Base-by-base conservation (phyloP, 2,888 invertebrate species). In the Philopedon plagiatum region DNA sequence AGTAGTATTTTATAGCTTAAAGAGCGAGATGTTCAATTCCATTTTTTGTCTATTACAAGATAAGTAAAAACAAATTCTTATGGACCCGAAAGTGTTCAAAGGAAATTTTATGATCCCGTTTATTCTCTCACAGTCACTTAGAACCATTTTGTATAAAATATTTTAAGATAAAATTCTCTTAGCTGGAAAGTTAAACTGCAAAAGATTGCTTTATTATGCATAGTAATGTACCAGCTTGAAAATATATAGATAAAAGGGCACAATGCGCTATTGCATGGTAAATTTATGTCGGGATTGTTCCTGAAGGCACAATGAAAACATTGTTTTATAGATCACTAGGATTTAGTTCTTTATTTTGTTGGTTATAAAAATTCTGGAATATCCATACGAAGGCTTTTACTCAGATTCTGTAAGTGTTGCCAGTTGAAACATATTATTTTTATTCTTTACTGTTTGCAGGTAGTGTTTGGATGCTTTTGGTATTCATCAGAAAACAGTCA, bases 141-240 rank as follows among this genome's bases (percentile, higher is more conserved):
- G 21, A 58, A 37, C 51, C 64, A 58, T 57, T 70, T 69, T 70
- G 51, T 58, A 49, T 70, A 58, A 70, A 64, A 64, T 70, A 70
- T 70, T 54, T 49, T 34, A 19, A 70, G 34, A 70, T 70, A 64
- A 70, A 70, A 70, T 70, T 64, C 37, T 57, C 29, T 57, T 37
- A 15, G 18, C 32, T 49, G 44, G 64, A 13, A 64, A 49, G 39
- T 19, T 62, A 54, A 68, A 46, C 57, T 64, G 37, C 58, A 56
- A 70, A 70, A 58, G 58, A 70, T 70, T 60, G 64, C 61, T 70
- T 63, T 70, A 70, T 70, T 70, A 70, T 70, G 37, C 70, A 19
- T 34, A 54, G 58, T 57, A 63, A 63, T 63, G 57, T 51, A 63
- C 49, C 34, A 64, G 49, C 44, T 57, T 32, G 44, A 39, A 64